Evolutionary conservation across 2,888 invertebrate species (phyloP), one percentile per base, ranked within the genome.

Genomic region (Campoletis raptor): DNA sequence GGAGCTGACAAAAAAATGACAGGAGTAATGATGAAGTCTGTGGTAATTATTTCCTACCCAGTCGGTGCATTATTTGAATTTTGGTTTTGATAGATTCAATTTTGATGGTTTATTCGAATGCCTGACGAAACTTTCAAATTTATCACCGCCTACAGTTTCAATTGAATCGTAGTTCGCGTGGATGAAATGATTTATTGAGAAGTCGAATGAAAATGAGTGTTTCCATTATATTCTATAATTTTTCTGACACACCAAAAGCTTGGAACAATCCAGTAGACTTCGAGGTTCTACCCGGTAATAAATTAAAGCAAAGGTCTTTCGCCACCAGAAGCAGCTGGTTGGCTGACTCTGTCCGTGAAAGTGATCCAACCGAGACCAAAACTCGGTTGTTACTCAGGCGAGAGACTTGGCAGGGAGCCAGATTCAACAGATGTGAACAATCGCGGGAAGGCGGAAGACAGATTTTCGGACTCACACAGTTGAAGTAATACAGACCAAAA

Each of bases 401-500:
- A 90, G 86, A 83, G 88, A 86, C 85, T 91, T 91, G 91, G 92
- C 91, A 54, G 74, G 36, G 36, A 64, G 91, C 92, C 92, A 92
- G 90, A 92, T 90, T 92, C 92, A 92, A 92, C 92, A 92, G 92
- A 92, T 92, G 91, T 87, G 90, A 91, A 92, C 91, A 92, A 91
- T 91, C 88, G 88, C 84, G 89, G 89, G 66, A 48, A n/a, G 66
- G 15, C 48, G 18, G 40, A 52, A 37, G 40, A 69, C 37, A 57
- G 82, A 82, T 81, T 70, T 81, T 81, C 76, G 85, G 70, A 45
- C 82, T 40, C 15, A 40, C 42, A 42, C 64, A 57, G 67, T 37
- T 24, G 10, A 36, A 52, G 40, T 54, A 37, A 42, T 64, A 54
- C 37, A 42, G 48, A 61, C 30, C 61, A 61, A 61, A 61, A 61